Evolutionary conservation across 1,140 invertebrate genomes (phyloP), one percentile per base, ranked within the genome.

Genomic region (Drosophila dunni): DNA sequence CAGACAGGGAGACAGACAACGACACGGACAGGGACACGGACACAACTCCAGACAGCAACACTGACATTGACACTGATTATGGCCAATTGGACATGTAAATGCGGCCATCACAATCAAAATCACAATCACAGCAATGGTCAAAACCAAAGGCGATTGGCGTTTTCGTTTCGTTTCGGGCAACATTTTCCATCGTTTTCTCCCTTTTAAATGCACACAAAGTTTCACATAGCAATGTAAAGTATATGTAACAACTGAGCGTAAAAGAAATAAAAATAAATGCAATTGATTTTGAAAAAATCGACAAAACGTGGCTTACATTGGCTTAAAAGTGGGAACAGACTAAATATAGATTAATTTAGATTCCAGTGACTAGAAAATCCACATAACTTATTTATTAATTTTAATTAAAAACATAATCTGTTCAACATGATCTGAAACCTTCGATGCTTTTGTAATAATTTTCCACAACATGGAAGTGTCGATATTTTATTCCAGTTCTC

Each of bases 281-380:
- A 90, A 90, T 90, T 79, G 85, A 90, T 89, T 90, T 75, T 65
- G 62, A 64, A 67, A 61, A 76, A 75, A 82, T 86, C 82, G 71
- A 57, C 60, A 68, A 66, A 69, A 80, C 73, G 74, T 78, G 81
- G 78, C 63, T 75, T 63, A 64, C 33, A 44, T 20, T 20, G 6
- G 20, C 10, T 53, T 29, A 29, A 29, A 29, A 29, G 24, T 29
- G 3, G 24, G 24, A 0, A 29, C 3, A 17, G 17, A 17, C 17
- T 17, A 17, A 17, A 20, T 1, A 20, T 20, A 2, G 17, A 20
- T 0, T 20, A 29, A 29, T 29, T 3, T 3, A 29, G 24, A 5
- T 29, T 29, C 24, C 0, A 29, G 2, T 29, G 4, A 5, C 1
- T 5, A 29, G 24, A 29, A 29, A 29, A 29, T 29, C 24, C 0